Evolutionary conservation across 2,797 vertebrate genomes (phyloP), one percentile per base, ranked within the genome.

Genomic region (Lagodon rhomboides): DNA sequence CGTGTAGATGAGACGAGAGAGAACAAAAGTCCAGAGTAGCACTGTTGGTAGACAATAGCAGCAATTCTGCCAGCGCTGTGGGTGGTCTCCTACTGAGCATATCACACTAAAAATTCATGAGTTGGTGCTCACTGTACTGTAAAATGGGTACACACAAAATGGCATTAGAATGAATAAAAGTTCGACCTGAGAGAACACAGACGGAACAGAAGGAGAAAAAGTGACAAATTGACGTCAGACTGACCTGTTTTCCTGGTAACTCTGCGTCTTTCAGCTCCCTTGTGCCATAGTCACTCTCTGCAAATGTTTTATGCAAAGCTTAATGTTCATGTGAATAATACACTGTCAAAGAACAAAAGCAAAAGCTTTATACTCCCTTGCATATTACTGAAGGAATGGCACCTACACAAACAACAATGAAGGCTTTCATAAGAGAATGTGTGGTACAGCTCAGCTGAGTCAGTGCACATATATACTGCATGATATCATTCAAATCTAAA

Each of bases 271-370:
- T 93, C 82, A 92, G 77, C 41, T 94, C 93, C 60, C 68, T 85
- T 23, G 84, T 63, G 58, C 83, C 87, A 68, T 92, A 86, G 38
- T 94, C 94, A 27, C 86, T 90, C 72, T 95, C 96, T 96, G 90
- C 49, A 89, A 90, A 80, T 68, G 53, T 15, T 80, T 67, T 49
- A 80, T 9, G 12, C 49, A 88, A 72, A 85, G 30, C 27, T 73
- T 25, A 56, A 59, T 46, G 43, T 74, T 7, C 9, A 67, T 68
- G 44, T 18, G 0, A 13, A 66, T 34, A 63, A 80, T 27, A 66
- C 0, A 71, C 38, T 4, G 11, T 17, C 62, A 49, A 53, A 50
- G n/a, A 53, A 73, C 23, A 27, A 0, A 49, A 49, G 13, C 62
- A 69, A 50, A 72, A 64, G 54, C 41, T 55, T 30, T 12, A 65